Percentiles rank a stretch among this genome's conserved stretches.
Evolutionary conservation across 2,113 vertebrate genomes (phyloP).

Genomic region (Hirundichthys speculiger): DNA sequence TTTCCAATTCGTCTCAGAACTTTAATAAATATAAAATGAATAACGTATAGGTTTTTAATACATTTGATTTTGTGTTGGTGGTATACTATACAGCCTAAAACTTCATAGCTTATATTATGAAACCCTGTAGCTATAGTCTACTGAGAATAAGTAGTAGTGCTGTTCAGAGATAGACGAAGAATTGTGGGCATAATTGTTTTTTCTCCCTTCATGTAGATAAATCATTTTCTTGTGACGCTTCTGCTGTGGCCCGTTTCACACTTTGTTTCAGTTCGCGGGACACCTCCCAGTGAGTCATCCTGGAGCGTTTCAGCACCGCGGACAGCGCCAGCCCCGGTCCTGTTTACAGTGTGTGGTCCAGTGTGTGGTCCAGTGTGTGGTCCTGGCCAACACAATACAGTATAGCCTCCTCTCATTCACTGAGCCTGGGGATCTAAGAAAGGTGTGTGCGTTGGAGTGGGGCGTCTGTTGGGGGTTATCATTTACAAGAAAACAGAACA

Average conservation of each 20-base stretch:
- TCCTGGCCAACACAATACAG: neutral
- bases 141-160: too few species aligned
- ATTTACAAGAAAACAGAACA: constrained; percentile 57
- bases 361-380: too few species aligned
- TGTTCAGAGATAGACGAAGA: too few species aligned
- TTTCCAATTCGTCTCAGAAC: too few species aligned
- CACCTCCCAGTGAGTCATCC: constrained; percentile 58
- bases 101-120: too few species aligned
- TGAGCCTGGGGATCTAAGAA: constrained; percentile 6
- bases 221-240: neutral
- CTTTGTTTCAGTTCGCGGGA: neutral
- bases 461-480: constrained; percentile 1
- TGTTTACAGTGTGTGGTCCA: neutral
- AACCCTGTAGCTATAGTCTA: too few species aligned
- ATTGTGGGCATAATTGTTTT: neutral
- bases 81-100: too few species aligned
- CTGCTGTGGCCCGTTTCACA: neutral
- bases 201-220: neutral
- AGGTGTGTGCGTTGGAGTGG: neutral
- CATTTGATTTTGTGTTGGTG: too few species aligned
- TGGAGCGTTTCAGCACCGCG: constrained; percentile 77
- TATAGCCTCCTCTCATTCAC: constrained; percentile 14
- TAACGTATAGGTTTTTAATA: too few species aligned
- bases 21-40: too few species aligned
- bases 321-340: constrained; percentile 62